Percentiles rank a stretch among this genome's conserved stretches.
Conservation (phyloP, 1,140 invertebrate genomes). For the Drosophila erecta region DNA sequence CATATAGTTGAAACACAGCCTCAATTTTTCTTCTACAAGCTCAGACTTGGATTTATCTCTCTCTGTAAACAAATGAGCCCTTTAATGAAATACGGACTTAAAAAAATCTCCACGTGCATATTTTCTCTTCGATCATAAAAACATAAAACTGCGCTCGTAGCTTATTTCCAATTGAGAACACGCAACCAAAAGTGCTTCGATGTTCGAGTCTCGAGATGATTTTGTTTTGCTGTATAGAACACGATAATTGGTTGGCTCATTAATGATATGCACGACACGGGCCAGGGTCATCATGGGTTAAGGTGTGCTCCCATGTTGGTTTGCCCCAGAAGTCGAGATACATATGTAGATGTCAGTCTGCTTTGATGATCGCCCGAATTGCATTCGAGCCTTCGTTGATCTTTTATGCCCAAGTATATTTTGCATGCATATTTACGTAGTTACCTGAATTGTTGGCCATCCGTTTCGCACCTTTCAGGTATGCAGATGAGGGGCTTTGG, state of each 20-base stretch:
- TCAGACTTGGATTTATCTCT: too few species aligned
- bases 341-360: not conserved
- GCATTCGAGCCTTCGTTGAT: not conserved
- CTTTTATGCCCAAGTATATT: not conserved
- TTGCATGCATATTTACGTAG: not conserved
- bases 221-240: slow-evolving; percentile 64
- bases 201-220: slow-evolving; percentile 20
- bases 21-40: too few species aligned
- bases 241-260: slow-evolving; percentile 71
- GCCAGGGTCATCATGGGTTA: slow-evolving; percentile 17
- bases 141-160: too few species aligned
- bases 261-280: slow-evolving; percentile 54
- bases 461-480: slow-evolving; percentile 33
- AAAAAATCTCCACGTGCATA: too few species aligned
- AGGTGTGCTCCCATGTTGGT: slow-evolving; percentile 15
- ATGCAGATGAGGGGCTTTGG: not conserved
- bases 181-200: slow-evolving; percentile 51
- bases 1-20: too few species aligned
- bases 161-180: slow-evolving; percentile 44
- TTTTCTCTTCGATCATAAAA: too few species aligned
- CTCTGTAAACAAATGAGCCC: too few species aligned
- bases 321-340: not conserved
- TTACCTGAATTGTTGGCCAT: slow-evolving; percentile 16
- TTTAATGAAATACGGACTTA: too few species aligned
- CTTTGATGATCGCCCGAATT: slow-evolving; percentile 43